Conservation (phyloP, 2,888 invertebrate genomes). For the Ligdia adustata region DNA sequence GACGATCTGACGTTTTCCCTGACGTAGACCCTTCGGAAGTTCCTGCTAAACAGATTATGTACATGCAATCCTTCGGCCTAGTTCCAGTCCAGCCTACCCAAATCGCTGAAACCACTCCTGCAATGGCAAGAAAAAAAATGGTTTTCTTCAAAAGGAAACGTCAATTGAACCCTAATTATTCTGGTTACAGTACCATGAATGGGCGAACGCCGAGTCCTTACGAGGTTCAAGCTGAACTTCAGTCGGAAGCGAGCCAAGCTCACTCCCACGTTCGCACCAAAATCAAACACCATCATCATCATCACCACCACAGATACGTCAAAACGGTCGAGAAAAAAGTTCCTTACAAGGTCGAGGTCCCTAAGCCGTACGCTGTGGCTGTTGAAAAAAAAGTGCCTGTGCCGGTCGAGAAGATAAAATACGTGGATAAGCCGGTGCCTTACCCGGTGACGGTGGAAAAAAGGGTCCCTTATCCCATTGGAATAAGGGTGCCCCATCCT, state of each 20-base stretch:
- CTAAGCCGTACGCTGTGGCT: conserved; percentile 78
- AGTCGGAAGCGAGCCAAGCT: conserved; percentile 55
- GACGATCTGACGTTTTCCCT: conserved; percentile 21
- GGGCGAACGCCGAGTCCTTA: conserved; percentile 46
- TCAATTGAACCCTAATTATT: conserved; percentile 57
- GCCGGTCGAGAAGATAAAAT: conserved; percentile 62
- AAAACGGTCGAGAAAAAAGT: conserved; percentile 84
- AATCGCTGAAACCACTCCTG: conserved; percentile 40
- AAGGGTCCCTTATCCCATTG: conserved; percentile 73
- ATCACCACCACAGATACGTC: conserved; percentile 86
- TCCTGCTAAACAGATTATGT: conserved; percentile 54
- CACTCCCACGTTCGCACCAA: conserved; percentile 63
- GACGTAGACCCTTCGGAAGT: conserved; percentile 35
- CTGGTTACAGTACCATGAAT: conserved; percentile 57
- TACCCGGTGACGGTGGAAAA: conserved; percentile 76
- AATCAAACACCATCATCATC: conserved; percentile 86
- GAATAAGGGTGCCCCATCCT: conserved; percentile 73
- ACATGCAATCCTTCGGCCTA: conserved; percentile 67
- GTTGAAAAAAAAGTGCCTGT: conserved; percentile 73
- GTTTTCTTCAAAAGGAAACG: conserved; percentile 60
- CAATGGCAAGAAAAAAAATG: conserved; percentile 57
- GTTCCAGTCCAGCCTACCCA: conserved; percentile 52
- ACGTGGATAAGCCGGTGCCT: conserved; percentile 65
- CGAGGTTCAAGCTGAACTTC: conserved; percentile 48
- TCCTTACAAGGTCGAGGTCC: conserved; percentile 81